phyloP scores from a whole-genome alignment of 2,888 invertebrate species.

The Drosophila mettleri region DNA sequence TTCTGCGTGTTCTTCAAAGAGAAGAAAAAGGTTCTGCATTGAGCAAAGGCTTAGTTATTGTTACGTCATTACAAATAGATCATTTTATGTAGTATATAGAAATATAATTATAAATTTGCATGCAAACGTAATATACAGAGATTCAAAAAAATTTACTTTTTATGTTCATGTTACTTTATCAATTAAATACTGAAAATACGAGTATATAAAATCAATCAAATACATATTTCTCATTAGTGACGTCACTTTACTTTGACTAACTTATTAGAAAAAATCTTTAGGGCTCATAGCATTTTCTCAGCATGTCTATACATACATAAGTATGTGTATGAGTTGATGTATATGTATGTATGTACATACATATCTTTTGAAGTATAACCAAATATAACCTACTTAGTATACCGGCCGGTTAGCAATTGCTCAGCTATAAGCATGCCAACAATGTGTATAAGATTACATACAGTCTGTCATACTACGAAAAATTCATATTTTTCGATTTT shows the following conservation, averaged over 20 bases:
- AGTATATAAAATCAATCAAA: not conserved
- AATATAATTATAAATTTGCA: not conserved
- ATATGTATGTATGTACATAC: not conserved
- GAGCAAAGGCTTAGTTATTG: not conserved
- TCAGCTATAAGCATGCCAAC: too few relatives aligned
- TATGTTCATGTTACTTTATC: not conserved
- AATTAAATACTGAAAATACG: not conserved
- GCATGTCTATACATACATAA: too few relatives aligned
- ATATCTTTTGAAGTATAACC: constrained; percentile 1
- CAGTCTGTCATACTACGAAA: too few relatives aligned
- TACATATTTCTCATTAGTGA: not conserved
- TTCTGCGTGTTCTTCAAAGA: constrained; percentile 4
- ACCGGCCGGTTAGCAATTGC: not conserved
- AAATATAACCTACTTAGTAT: constrained; percentile 1
- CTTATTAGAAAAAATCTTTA: not conserved
- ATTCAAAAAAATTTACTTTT: not conserved
- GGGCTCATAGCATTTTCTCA: not conserved
- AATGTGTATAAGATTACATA: too few relatives aligned
- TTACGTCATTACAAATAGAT: constrained; percentile 16
- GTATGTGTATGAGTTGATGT: not conserved
- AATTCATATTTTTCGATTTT: too few relatives aligned
- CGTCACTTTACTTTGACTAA: not conserved
- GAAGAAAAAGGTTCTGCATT: constrained; percentile 19
- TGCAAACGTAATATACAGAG: not conserved
- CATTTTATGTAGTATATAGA: not conserved